phyloP scores from a whole-genome alignment of 37 sponge, comb jelly and placozoan species.

The Amphimedon queenslandica region DNA sequence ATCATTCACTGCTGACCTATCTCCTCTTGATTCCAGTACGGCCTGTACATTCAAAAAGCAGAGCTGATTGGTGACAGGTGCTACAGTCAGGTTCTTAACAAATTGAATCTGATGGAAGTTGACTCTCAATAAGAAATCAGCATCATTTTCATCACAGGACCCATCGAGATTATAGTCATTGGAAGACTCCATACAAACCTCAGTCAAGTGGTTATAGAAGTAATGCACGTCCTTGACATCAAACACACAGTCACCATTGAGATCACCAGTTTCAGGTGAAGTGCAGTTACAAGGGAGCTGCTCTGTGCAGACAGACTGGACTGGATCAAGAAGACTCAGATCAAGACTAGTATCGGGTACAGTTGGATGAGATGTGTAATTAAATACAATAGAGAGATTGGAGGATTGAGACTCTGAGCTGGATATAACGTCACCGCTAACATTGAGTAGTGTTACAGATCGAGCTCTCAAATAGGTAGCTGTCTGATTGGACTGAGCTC shows the following conservation, averaged over 20 bases:
- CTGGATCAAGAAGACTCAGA: background rate
- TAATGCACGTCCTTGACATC: slow-evolving; percentile 44
- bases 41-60: slow-evolving; percentile 53
- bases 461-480: slow-evolving; percentile 7
- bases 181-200: background rate
- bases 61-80: slow-evolving; percentile 17
- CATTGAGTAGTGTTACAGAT: slow-evolving; percentile 15
- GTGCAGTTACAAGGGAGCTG: slow-evolving; percentile 31
- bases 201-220: slow-evolving; percentile 3
- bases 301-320: slow-evolving; percentile 19
- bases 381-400: slow-evolving; percentile 21
- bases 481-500: background rate
- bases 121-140: slow-evolving; percentile 33
- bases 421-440: background rate
- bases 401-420: slow-evolving; percentile 40
- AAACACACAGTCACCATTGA: slow-evolving; percentile 72
- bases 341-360: slow-evolving; percentile 2
- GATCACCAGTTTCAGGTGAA: slow-evolving; percentile 46
- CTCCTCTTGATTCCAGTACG: slow-evolving; percentile 28
- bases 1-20: background rate
- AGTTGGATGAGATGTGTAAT: slow-evolving; percentile 3
- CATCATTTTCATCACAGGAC: slow-evolving; percentile 38
- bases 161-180: slow-evolving; percentile 48
- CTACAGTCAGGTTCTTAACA: slow-evolving; percentile 14
- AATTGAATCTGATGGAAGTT: slow-evolving; percentile 45